Evolutionary conservation across 2,888 invertebrate species (phyloP).

Genomic region (Scaptodrosophila latifasciaeformis): DNA sequence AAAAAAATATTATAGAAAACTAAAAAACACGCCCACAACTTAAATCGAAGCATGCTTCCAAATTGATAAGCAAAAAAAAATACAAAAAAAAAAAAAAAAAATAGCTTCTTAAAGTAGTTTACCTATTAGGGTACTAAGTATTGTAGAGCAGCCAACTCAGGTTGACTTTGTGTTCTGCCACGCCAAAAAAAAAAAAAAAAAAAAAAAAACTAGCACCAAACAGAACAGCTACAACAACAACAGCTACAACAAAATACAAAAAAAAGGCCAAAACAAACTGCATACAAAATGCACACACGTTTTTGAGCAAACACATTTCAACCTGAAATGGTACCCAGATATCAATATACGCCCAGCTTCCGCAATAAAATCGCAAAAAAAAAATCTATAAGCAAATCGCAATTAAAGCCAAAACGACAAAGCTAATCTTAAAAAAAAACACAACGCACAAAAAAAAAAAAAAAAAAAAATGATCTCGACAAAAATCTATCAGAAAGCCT

Average conservation of each 20-base stretch:
- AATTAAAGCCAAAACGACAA: slow-evolving; percentile 5
- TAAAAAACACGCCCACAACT: slow-evolving; percentile 25
- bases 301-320: slow-evolving; percentile 56
- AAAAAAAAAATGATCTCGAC: too few relatives aligned
- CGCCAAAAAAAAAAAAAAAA: slow-evolving; percentile 18
- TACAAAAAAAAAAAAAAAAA: slow-evolving; percentile 27
- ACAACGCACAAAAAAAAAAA: slow-evolving; percentile 5
- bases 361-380: slow-evolving; percentile 37
- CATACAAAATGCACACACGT: slow-evolving; percentile 38
- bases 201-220: slow-evolving; percentile 4
- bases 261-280: slow-evolving; percentile 7
- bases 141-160: slow-evolving; percentile 44
- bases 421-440: not conserved
- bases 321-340: slow-evolving; percentile 73
- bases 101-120: slow-evolving; percentile 21
- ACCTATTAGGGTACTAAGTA: not conserved
- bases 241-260: slow-evolving; percentile 7
- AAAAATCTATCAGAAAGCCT: not conserved
- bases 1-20: not conserved
- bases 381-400: slow-evolving; percentile 3
- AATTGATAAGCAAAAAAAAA: slow-evolving; percentile 8
- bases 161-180: slow-evolving; percentile 51
- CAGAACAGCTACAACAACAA: slow-evolving; percentile 21
- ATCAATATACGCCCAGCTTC: slow-evolving; percentile 74
- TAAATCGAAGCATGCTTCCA: slow-evolving; percentile 61